Base-by-base conservation (phyloP, 2,797 vertebrate genomes). In the Cyclura pinguis region DNA sequence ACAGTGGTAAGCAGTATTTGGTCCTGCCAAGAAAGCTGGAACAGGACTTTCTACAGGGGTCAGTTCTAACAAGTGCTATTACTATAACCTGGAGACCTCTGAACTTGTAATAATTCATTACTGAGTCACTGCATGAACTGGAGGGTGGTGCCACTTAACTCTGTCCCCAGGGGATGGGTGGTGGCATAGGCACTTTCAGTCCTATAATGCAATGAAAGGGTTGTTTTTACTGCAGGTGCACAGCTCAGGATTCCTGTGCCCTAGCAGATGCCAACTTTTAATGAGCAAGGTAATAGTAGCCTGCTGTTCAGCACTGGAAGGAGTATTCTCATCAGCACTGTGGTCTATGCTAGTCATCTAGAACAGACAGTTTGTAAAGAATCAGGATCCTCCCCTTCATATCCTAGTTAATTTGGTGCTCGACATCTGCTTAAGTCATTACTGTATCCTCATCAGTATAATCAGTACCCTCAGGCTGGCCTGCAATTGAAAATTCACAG, bases 401-500 rank as follows among this genome's bases (percentile, higher is more conserved):
- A 93, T 93, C 93, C 77, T 84, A 94, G 89, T 93, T 95, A 89
- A 88, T 94, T 96, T 95, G 91, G 73, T 74, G 93, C 91, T 94
- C 84, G 93, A 94, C 89, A 95, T 88, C 92, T 96, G 88, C 93
- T 96, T 96, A 94, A 95, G 88, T 94, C 90, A 95, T 96, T 96
- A 94, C 69, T 84, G 67, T 96, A 93, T 74, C 87, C 92, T 97
- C 95, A 94, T 95, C 93, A 94, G 95, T 93, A 91, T 93, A 95
- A 96, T 96, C 94, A 96, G 94, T 93, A 96, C 90, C 93, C 93
- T 92, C 96, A 94, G 80, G 89, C 93, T 95, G 95, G 93, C 80
- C 83, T 96, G 85, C 83, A 88, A 96, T 80, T 95, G 91, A 94
- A 91, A 81, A 96, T 94, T 92, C 95, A 93, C 90, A 93, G 77